Base-by-base conservation (phyloP, 2,113 vertebrate genomes). In the Tetrax tetrax region DNA sequence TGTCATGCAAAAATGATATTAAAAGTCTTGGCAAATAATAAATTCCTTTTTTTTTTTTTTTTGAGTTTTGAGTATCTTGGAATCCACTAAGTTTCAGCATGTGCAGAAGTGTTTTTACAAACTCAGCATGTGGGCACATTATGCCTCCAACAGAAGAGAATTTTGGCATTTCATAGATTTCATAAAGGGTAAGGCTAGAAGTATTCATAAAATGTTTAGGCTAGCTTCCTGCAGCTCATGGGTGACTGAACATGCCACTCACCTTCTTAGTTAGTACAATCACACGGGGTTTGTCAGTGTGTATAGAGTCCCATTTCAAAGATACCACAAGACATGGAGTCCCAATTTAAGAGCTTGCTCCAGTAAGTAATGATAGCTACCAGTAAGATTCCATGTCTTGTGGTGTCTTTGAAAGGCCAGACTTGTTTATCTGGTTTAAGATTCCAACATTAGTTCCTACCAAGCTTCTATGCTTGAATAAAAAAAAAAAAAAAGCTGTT, bases 61-160 rank as follows among this genome's bases (percentile, higher is more conserved):
- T 21, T 16, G 24, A 38, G 28, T 29, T 76, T 93, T 76, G 16
- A 93, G 17, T 76, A 77, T 61, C 82, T 95, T 90, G 92, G 88
- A 94, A 83, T 79, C 56, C 51, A 60, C 53, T 43, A 77, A 83
- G 79, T 71, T 90, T 96, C 83, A 81, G 79, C 66, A 88, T 83
- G 82, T 93, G 79, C 76, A 31, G 33, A 78, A 94, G 33, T 86
- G 78, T 88, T 95, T 96, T 90, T 90, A 93, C 88, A 83, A 74
- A 95, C 71, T 90, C 92, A 89, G 86, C 94, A 95, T 96, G 93
- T 90, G 92, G 63, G 41, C 87, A 76, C 70, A 94, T 77, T 90
- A 94, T 93, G 75, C 83, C 88, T 94, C 68, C 64, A 83, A 72
- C 56, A 89, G 90, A 93, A 85, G 60, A 96, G 21, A 93, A 81